Base-by-base conservation (phyloP, 2,888 invertebrate species). In the Sericinus montela region DNA sequence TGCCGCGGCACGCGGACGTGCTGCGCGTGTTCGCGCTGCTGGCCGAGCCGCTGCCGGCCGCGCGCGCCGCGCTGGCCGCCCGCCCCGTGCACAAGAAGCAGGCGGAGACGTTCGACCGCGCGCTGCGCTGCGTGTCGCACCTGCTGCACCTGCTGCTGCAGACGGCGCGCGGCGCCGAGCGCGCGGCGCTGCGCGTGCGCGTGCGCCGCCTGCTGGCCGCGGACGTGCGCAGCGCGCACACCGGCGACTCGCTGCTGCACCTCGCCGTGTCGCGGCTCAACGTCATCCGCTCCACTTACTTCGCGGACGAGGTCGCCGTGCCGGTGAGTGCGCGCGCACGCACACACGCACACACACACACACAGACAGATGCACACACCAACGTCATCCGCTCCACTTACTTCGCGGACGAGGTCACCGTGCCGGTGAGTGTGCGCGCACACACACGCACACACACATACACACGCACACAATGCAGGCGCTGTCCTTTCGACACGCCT, bases 161-260 rank as follows among this genome's bases (percentile, higher is more conserved):
- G 66, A 93, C 93, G 53, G 91, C 90, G 45, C 79, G 80, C 53
- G 83, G 88, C 1, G 72, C 75, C 13, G 87, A 89, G 42, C 88
- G 92, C 47, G 50, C 55, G 48, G 49, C 16, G 37, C 91, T 94
- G 8, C 63, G 69, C 23, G 66, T 79, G 46, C 66, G 90, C 37
- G 91, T 94, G 10, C 86, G 86, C 47, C 74, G 80, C 57, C 82
- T 94, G 44, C 90, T 94, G 23, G 89, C 86, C 45, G 79, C 89
- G 52, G 92, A 94, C 78, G 92, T 94, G 45, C 91, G 92, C 55
- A 93, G 93, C 62, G 91, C 93, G 7, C 90, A 89, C 65, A 91
- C 92, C 49, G 93, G 94, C 52, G 95, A 96, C 75, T 92, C 95
- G n/a, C 88, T 97, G 56, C 90, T 98, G 52, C 97, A 97, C 87